These are phyloP conservation scores for Orientallactaga sibirica DNA, from an alignment of 2,797 vertebrate species.

Conservation along the genomic window DNA sequence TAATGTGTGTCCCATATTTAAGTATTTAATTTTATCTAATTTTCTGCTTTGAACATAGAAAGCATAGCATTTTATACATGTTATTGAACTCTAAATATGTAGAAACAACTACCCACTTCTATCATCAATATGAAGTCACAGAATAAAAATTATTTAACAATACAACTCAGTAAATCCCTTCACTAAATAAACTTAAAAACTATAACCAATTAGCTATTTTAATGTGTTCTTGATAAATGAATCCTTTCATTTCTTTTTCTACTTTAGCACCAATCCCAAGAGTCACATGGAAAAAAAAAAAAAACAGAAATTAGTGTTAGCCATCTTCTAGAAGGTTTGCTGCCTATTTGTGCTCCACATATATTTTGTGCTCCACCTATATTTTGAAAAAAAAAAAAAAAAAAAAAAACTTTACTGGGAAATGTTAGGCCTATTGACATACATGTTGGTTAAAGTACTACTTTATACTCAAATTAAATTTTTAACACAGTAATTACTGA, in stretches of 20 bases:
- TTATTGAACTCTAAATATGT: background rate
- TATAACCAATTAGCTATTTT: background rate
- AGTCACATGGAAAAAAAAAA: background rate
- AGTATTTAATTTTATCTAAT: slow-evolving; percentile 10
- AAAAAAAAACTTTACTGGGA: background rate
- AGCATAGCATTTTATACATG: background rate
- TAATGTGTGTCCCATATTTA: background rate
- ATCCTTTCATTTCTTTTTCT: background rate
- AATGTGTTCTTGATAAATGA: background rate
- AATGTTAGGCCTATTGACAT: background rate
- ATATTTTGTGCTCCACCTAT: background rate
- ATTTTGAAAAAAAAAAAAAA: slow-evolving; percentile 23
- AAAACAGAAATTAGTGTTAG: background rate
- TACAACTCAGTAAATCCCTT: background rate
- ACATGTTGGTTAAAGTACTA: background rate
- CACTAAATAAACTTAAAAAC: slow-evolving; percentile 28
- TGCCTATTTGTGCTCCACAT: background rate
- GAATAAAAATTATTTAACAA: slow-evolving; percentile 25
- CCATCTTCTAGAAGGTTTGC: background rate
- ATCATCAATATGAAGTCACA: background rate
- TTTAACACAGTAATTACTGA: background rate
- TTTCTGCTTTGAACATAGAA: slow-evolving; percentile 25
- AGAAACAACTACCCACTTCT: background rate
- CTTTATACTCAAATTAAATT: background rate
- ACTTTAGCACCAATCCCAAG: background rate